These are phyloP conservation scores for Craseonycteris thonglongyai DNA, from an alignment of 2,113 vertebrate species.

Conservation along the genomic window DNA sequence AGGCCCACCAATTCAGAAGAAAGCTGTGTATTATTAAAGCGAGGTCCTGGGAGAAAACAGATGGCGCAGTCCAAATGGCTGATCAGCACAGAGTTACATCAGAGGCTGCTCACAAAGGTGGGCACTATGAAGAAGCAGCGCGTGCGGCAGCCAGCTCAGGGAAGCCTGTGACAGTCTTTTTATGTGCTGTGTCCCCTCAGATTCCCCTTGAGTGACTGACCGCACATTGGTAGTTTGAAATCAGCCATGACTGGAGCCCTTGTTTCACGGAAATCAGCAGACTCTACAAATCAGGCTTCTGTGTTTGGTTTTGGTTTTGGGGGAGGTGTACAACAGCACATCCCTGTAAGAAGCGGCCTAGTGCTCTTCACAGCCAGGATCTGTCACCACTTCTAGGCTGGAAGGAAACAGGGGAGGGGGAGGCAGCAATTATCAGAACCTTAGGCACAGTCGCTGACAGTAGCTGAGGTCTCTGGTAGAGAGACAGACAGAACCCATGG, in stretches of 20 bases:
- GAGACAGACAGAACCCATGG: not conserved
- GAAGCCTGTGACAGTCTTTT: accelerated
- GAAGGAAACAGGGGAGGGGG: not conserved
- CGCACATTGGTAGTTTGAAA: not conserved
- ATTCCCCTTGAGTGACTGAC: not conserved
- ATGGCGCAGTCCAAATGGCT: not conserved
- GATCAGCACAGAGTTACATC: not conserved
- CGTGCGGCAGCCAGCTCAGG: not conserved
- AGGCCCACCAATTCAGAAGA: not conserved
- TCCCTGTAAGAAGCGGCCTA: not conserved
- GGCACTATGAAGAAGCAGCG: not conserved
- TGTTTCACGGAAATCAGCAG: not conserved
- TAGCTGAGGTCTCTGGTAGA: not conserved
- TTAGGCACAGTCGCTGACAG: not conserved
- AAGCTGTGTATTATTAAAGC: too few species aligned
- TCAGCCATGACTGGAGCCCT: not conserved
- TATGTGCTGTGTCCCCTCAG: not conserved
- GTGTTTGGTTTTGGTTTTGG: not conserved
- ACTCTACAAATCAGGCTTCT: not conserved
- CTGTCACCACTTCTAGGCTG: not conserved
- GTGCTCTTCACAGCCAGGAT: not conserved
- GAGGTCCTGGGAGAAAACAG: not conserved
- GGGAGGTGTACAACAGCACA: not conserved
- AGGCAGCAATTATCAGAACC: not conserved
- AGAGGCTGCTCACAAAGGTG: not conserved